Conservation (phyloP, 2,113 vertebrate species). For the Micronycteris hirsuta region DNA sequence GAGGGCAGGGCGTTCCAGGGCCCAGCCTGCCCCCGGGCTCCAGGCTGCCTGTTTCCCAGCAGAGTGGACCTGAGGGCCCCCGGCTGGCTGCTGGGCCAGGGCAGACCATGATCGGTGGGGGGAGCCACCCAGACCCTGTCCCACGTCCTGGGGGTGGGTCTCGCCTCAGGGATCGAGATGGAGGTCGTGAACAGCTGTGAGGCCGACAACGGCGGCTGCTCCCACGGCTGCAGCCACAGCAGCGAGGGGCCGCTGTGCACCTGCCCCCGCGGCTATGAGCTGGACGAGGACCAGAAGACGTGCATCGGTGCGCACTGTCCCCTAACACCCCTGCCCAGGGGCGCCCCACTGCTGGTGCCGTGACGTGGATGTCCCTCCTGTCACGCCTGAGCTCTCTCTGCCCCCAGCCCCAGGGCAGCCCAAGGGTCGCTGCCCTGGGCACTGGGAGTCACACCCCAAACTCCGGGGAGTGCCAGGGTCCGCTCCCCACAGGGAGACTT, state of each 20-base stretch:
- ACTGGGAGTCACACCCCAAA: neutral
- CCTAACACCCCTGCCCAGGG: neutral
- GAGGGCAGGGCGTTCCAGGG: neutral
- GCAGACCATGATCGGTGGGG: rapidly evolving
- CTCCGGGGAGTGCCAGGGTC: rapidly evolving
- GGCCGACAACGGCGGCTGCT: constrained; percentile 89
- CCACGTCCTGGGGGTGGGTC: rapidly evolving
- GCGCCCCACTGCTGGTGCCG: rapidly evolving
- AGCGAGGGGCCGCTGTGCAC: constrained; percentile 86
- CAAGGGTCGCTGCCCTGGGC: neutral
- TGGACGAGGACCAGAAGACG: constrained; percentile 88
- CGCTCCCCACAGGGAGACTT: neutral
- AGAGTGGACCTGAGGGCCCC: rapidly evolving
- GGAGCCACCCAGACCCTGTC: neutral
- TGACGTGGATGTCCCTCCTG: rapidly evolving
- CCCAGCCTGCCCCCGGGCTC: neutral
- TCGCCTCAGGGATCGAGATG: constrained; percentile 92
- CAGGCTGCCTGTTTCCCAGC: neutral
- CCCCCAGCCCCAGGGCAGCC: rapidly evolving
- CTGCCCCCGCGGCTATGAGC: constrained; percentile 88
- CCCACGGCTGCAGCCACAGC: constrained; percentile 90
- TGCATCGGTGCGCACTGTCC: constrained; percentile 84
- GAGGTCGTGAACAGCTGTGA: constrained; percentile 97
- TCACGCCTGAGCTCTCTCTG: neutral
- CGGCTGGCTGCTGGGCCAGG: neutral